These are phyloP conservation scores for Umimayanthus kanabou DNA, from an alignment of 92 coral and sea anemone genomes.

Conservation along the genomic window DNA sequence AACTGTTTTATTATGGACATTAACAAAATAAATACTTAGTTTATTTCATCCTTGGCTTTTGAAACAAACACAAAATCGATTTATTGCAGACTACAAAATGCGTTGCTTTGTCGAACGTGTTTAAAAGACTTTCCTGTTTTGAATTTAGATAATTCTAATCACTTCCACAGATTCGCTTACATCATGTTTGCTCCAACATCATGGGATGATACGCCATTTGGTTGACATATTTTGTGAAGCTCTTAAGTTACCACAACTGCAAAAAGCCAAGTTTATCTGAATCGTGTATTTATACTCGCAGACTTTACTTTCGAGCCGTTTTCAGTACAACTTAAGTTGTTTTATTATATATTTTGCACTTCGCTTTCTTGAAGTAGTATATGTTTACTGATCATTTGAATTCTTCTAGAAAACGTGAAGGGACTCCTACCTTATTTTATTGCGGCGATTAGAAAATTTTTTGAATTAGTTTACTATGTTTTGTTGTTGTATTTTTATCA, in stretches of 20 bases:
- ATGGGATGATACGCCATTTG: neutral
- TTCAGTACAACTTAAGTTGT: neutral
- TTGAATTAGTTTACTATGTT: neutral
- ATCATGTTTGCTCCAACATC: slow-evolving; percentile 9
- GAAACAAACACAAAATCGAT: slow-evolving; percentile 21
- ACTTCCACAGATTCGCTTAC: slow-evolving; percentile 15
- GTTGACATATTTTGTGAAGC: slow-evolving; percentile 22
- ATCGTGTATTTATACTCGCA: neutral
- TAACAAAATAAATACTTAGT: slow-evolving; percentile 37
- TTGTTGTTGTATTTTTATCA: neutral
- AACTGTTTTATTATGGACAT: slow-evolving; percentile 29
- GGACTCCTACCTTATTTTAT: neutral
- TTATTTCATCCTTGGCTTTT: slow-evolving; percentile 30
- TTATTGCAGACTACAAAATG: slow-evolving; percentile 15
- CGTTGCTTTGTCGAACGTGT: slow-evolving; percentile 23
- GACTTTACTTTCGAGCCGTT: neutral
- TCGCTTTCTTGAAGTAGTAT: neutral
- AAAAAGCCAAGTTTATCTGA: neutral
- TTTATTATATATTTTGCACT: neutral
- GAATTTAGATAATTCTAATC: slow-evolving; percentile 7
- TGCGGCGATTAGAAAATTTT: neutral
- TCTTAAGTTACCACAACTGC: slow-evolving; percentile 13
- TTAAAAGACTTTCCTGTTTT: slow-evolving; percentile 41
- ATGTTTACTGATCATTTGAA: slow-evolving; percentile 22
- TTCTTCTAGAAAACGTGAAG: neutral